phyloP scores from a whole-genome alignment of 2,888 invertebrate species.

The Thymelicus lineola region DNA sequence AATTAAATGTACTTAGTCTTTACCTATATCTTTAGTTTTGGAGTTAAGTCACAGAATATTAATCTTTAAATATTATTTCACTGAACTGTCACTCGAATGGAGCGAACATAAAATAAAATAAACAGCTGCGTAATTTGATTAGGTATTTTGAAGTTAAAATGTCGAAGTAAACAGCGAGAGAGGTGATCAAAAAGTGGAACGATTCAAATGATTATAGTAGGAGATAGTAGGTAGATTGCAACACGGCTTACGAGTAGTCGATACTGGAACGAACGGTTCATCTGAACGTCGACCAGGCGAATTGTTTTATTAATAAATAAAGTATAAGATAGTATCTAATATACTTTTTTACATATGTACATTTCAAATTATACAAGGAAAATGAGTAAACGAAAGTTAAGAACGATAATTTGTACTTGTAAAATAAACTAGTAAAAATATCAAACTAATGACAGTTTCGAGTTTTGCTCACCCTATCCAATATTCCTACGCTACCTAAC shows the following conservation, averaged over 20 bases:
- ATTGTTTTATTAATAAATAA: conserved; percentile 77
- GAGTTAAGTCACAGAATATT: background rate
- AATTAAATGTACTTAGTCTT: background rate
- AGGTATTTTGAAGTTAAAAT: conserved; percentile 3
- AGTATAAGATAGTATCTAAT: conserved; percentile 78
- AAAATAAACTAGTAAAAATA: conserved; percentile 70
- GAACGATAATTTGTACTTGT: conserved; percentile 81
- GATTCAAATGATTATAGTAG: conserved; percentile 24
- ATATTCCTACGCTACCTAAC: conserved; percentile 77
- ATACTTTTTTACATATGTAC: conserved; percentile 82
- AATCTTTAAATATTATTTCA: background rate
- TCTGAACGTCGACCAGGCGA: conserved; percentile 71
- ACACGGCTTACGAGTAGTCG: conserved; percentile 46
- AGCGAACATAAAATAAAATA: background rate
- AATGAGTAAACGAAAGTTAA: conserved; percentile 70
- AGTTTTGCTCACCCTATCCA: conserved; percentile 66
- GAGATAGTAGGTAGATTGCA: conserved; percentile 48
- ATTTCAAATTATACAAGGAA: conserved; percentile 71
- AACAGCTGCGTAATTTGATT: background rate
- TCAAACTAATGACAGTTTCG: conserved; percentile 65
- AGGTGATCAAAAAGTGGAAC: conserved; percentile 15
- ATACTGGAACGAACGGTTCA: conserved; percentile 63
- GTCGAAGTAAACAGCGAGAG: conserved; percentile 7
- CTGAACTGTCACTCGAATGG: background rate
- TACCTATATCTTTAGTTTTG: conserved; percentile 4